Evolutionary conservation across 2,888 invertebrate genomes (phyloP).

Genomic region (Drosophila neonasuta): DNA sequence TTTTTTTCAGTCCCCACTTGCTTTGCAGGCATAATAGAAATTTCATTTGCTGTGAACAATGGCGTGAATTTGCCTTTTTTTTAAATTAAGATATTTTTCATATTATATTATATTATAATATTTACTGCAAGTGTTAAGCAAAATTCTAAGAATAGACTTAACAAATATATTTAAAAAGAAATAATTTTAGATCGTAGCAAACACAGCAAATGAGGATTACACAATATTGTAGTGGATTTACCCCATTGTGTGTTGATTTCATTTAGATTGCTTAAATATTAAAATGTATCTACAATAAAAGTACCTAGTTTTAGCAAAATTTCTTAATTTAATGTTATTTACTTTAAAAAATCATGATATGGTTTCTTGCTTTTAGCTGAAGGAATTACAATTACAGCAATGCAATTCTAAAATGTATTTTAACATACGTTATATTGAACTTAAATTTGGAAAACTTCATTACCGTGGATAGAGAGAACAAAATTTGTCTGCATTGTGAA

Average conservation of each 20-base stretch:
- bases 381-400: neutral
- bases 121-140: too few relatives aligned
- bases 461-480: too few relatives aligned
- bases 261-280: neutral
- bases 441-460: too few relatives aligned
- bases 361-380: neutral
- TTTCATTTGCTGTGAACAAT: conserved; percentile 1
- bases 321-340: neutral
- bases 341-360: neutral
- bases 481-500: neutral
- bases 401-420: neutral
- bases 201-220: too few relatives aligned
- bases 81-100: neutral
- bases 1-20: neutral
- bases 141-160: too few relatives aligned
- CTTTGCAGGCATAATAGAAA: neutral
- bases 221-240: neutral
- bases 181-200: too few relatives aligned
- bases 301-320: neutral
- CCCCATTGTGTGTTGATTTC: neutral
- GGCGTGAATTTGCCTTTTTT: neutral
- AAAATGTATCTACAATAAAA: neutral
- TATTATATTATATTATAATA: too few relatives aligned
- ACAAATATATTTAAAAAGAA: too few relatives aligned
- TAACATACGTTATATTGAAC: too few relatives aligned